phyloP scores from a whole-genome alignment of 1,140 invertebrate genomes.

The Meteorus sp. region DNA sequence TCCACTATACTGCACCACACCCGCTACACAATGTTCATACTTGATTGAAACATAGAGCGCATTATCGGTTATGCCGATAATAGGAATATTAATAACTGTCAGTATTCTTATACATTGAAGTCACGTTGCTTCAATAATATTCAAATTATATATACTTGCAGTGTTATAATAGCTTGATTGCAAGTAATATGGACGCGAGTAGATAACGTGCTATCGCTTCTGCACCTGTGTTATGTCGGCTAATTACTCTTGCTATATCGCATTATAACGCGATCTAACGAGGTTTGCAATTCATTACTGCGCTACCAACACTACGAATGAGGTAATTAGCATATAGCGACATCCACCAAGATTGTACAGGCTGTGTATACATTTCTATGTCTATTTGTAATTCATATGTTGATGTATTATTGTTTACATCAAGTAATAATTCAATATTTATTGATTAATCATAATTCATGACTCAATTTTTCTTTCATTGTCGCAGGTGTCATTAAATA shows the following conservation, averaged over 20 bases:
- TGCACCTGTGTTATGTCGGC: slow-evolving; percentile 11
- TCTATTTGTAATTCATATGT: too few relatives aligned
- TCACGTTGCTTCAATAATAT: too few relatives aligned
- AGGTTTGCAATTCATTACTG: slow-evolving; percentile 29
- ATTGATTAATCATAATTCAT: too few relatives aligned
- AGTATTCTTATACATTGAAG: too few relatives aligned
- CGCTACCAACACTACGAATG: not conserved
- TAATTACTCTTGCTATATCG: slow-evolving; percentile 25
- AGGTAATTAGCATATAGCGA: slow-evolving; percentile 18
- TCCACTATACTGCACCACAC: not conserved
- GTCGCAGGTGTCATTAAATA: too few relatives aligned
- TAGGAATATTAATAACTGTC: not conserved
- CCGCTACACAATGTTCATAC: too few relatives aligned
- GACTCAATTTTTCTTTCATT: too few relatives aligned
- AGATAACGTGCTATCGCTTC: slow-evolving; percentile 23
- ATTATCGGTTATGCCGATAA: not conserved
- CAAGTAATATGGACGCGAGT: slow-evolving; percentile 14
- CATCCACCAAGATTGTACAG: slow-evolving; percentile 6
- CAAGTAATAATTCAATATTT: too few relatives aligned
- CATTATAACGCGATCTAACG: slow-evolving; percentile 18
- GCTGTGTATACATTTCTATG: not conserved
- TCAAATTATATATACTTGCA: too few relatives aligned
- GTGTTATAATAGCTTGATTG: too few relatives aligned
- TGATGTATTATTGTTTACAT: too few relatives aligned
- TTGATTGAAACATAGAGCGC: not conserved